A percentile compares a stretch with the other conserved stretches of the same genome.
Evolutionary conservation across 2,888 invertebrate species (phyloP).

Genomic region (Lasioglossum calceatum): DNA sequence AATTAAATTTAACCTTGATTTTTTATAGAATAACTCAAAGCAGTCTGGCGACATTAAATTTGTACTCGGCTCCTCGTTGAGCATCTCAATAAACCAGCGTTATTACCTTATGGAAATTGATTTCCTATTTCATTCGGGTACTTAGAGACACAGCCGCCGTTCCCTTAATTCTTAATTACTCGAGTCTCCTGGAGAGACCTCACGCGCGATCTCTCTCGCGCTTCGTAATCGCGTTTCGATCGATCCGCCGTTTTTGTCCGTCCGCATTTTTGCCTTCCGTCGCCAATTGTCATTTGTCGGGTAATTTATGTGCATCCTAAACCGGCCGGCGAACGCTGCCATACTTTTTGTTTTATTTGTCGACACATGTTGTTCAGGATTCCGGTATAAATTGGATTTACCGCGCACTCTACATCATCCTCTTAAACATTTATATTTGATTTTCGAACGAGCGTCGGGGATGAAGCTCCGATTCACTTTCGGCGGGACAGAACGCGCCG

Average conservation of each 20-base stretch:
- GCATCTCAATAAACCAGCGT: too few species aligned
- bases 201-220: not conserved
- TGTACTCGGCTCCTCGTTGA: too few species aligned
- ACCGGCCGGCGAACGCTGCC: not conserved
- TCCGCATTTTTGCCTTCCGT: not conserved
- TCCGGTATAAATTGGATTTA: slow-evolving; percentile 5
- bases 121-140: not conserved
- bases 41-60: too few species aligned
- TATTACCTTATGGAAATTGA: not conserved
- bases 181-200: not conserved
- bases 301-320: slow-evolving; percentile 1
- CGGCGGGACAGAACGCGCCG: not conserved
- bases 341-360: not conserved
- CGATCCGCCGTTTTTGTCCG: not conserved
- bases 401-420: not conserved
- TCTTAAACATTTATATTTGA: slow-evolving; percentile 14
- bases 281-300: not conserved
- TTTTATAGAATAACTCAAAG: too few species aligned
- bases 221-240: not conserved
- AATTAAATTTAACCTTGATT: too few species aligned
- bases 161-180: not conserved
- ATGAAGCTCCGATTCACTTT: slow-evolving; percentile 3
- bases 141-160: not conserved
- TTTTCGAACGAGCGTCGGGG: slow-evolving; percentile 1
- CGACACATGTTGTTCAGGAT: not conserved